A percentile compares a stretch with the other conserved stretches of the same genome.
Evolutionary conservation across 2,113 vertebrate species (phyloP).

Genomic region (Procavia capensis): DNA sequence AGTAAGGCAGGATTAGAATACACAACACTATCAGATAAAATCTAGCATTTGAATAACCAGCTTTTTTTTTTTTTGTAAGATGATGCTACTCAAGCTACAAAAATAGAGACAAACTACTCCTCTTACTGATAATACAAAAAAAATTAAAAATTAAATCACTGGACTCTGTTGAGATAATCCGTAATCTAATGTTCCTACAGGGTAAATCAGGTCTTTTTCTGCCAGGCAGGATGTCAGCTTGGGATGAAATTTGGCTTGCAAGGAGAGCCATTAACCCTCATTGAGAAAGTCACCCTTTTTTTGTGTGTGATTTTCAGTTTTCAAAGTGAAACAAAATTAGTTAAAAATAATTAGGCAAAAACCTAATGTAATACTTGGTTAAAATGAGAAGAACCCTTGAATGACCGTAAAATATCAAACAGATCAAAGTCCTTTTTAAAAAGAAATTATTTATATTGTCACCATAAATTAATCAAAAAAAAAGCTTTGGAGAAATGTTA

Average conservation of each 20-base stretch:
- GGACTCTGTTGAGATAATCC: background rate
- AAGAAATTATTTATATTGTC: background rate
- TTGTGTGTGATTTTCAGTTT: background rate
- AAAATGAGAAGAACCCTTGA: background rate
- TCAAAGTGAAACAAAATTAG: constrained; percentile 26
- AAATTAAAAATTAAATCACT: constrained; percentile 5
- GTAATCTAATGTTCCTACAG: background rate
- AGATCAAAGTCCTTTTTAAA: background rate
- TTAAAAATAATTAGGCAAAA: background rate
- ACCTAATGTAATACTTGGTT: background rate
- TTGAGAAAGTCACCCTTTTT: background rate
- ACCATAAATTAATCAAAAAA: background rate
- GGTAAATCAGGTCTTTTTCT: background rate
- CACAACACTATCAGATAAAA: background rate
- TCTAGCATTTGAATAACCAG: background rate
- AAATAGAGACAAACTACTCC: background rate
- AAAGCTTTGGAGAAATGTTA: background rate
- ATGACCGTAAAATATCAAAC: background rate
- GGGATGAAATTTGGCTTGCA: background rate
- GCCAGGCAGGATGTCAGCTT: background rate
- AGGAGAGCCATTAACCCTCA: background rate
- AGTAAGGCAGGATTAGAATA: background rate
- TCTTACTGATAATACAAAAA: constrained; percentile 1
- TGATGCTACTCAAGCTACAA: background rate
- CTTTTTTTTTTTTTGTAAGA: background rate